A percentile compares a stretch with the other conserved stretches of the same genome.
These are phyloP conservation scores for Temnothorax unifasciatus DNA, from an alignment of 2,888 invertebrate species.

Conservation along the genomic window DNA sequence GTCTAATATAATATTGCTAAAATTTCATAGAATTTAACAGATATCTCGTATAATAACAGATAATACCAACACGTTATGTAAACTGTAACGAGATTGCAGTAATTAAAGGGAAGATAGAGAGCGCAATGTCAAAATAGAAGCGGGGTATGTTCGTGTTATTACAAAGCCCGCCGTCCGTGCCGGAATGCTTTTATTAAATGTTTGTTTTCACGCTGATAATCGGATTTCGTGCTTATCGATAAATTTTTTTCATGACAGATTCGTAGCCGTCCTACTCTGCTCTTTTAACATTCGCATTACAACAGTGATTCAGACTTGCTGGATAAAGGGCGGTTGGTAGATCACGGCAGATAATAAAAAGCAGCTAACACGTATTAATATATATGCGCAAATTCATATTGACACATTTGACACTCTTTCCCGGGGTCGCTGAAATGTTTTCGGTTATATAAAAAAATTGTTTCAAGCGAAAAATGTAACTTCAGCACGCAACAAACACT, in stretches of 20 bases:
- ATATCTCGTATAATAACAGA: constrained; percentile 29
- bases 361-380: background rate
- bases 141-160: constrained; percentile 9
- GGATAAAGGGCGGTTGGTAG: background rate
- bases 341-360: background rate
- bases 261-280: constrained; percentile 9
- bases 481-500: background rate
- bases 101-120: constrained; percentile 33
- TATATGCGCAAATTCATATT: background rate
- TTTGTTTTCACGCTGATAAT: constrained; percentile 23
- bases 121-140: constrained; percentile 20
- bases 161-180: background rate
- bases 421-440: background rate
- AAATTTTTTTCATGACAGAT: background rate
- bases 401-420: background rate
- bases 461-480: background rate
- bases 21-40: constrained; percentile 15
- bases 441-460: background rate
- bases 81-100: constrained; percentile 19
- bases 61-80: constrained; percentile 29
- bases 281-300: constrained; percentile 7
- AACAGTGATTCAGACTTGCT: background rate
- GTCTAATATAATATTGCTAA: constrained; percentile 4
- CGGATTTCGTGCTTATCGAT: constrained; percentile 20
- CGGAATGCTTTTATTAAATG: constrained; percentile 30